A percentile compares a stretch with the other conserved stretches of the same genome.
These are phyloP conservation scores for Campylomormyrus tamandua DNA, from an alignment of 2,113 vertebrate genomes.

Conservation along the genomic window DNA sequence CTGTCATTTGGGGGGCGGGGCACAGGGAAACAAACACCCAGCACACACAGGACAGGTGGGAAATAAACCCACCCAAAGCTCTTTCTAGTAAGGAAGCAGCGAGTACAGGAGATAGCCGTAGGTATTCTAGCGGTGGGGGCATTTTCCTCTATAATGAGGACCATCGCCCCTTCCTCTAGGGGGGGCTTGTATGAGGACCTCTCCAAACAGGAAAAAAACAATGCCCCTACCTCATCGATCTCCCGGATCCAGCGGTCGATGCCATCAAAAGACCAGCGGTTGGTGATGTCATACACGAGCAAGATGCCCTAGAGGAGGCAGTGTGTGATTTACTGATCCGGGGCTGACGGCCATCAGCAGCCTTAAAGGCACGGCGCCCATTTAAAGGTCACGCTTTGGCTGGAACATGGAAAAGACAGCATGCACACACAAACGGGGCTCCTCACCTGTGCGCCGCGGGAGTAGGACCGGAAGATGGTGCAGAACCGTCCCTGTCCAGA, in stretches of 20 bases:
- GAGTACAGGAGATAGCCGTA: constrained; percentile 1
- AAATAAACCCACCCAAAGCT: constrained; percentile 3
- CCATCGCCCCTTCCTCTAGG: background rate
- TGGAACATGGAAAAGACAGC: background rate
- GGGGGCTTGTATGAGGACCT: background rate
- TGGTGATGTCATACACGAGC: constrained; percentile 96
- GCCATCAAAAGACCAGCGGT: constrained; percentile 97
- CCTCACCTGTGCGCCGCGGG: constrained; percentile 91
- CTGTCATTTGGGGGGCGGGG: background rate
- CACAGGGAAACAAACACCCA: background rate
- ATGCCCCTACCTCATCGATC: constrained; percentile 82
- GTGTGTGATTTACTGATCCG: background rate
- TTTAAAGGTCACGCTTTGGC: background rate
- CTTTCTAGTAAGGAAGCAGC: background rate
- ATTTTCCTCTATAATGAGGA: background rate
- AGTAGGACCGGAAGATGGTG: constrained; percentile 97
- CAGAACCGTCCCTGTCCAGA: constrained; percentile 97
- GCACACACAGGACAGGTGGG: background rate
- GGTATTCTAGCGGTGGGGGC: background rate
- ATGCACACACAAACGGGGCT: background rate
- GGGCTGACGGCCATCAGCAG: background rate
- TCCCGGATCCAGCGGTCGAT: constrained; percentile 98
- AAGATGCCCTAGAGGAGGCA: constrained; percentile 77
- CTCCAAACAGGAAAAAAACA: background rate
- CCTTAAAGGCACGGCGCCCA: background rate